These are phyloP conservation scores for Stenchaetothrips biformis DNA, from an alignment of 2,888 invertebrate genomes.

Conservation along the genomic window DNA sequence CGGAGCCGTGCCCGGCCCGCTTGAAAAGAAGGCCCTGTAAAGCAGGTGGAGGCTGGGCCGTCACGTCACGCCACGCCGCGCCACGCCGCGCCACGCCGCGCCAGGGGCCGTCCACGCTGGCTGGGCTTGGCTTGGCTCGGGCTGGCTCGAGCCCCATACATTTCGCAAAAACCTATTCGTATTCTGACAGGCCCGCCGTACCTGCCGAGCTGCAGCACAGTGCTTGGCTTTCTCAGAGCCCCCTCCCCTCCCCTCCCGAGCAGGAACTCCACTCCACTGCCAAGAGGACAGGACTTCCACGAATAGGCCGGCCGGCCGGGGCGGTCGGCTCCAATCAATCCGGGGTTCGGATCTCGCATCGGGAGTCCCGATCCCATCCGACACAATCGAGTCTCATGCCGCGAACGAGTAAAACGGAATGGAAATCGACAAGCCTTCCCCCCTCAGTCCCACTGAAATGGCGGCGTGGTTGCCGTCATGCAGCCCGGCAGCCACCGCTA, in stretches of 20 bases:
- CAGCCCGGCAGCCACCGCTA: no score
- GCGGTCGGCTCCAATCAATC: neutral
- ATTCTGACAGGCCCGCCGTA: neutral
- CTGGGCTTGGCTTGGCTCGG: no score
- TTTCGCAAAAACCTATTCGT: conserved; percentile 20
- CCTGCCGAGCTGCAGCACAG: neutral
- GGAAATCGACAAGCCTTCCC: no score
- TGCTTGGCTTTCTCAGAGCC: neutral
- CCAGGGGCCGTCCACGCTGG: no score
- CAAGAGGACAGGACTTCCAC: neutral
- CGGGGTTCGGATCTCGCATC: neutral
- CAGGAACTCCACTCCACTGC: neutral
- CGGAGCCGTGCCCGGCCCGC: neutral
- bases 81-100: no score
- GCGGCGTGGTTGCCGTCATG: no score
- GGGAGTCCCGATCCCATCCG: neutral
- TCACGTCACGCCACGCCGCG: no score
- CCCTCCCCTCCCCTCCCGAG: neutral
- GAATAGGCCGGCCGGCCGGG: neutral
- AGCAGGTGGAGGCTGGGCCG: no score
- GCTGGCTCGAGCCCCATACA: neutral
- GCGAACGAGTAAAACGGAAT: no score
- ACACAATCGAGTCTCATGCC: no score
- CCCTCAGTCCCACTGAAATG: no score
- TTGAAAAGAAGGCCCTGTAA: neutral